phyloP scores from a whole-genome alignment of 1,140 invertebrate genomes.

The Drosophila suzukii region DNA sequence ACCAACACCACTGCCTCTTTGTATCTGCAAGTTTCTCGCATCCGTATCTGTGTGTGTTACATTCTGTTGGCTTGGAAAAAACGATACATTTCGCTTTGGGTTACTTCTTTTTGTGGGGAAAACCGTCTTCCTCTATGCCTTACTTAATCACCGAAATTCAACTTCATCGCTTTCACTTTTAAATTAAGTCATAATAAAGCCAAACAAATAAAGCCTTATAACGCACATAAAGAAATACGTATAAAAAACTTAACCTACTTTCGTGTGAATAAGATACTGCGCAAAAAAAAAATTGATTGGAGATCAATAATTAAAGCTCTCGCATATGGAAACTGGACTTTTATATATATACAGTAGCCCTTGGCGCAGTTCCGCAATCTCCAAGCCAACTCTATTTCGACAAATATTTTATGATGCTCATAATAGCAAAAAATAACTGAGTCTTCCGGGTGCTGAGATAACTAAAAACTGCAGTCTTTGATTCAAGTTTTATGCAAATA shows the following conservation, averaged over 20 bases:
- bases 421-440: neutral
- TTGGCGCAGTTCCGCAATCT: constrained; percentile 18
- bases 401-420: constrained; percentile 11
- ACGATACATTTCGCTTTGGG: constrained; percentile 18
- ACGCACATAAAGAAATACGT: constrained; percentile 8
- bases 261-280: constrained; percentile 49
- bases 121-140: constrained; percentile 23
- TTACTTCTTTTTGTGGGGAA: constrained; percentile 16
- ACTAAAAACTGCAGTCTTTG: constrained; percentile 5
- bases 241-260: constrained; percentile 69
- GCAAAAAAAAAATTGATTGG: constrained; percentile 28
- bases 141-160: constrained; percentile 56
- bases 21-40: constrained; percentile 43
- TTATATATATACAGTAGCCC: constrained; percentile 1
- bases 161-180: constrained; percentile 72
- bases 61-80: constrained; percentile 25
- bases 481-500: constrained; percentile 4
- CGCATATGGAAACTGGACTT: constrained; percentile 17
- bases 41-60: constrained; percentile 25
- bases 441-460: constrained; percentile 15
- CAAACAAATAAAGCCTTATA: constrained; percentile 25
- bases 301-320: constrained; percentile 55
- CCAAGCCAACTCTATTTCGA: constrained; percentile 17
- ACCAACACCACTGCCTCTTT: neutral
- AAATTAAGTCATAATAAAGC: constrained; percentile 79